These are phyloP conservation scores for Acanthoscelides obtectus DNA, from an alignment of 2,888 invertebrate genomes.

Conservation along the genomic window DNA sequence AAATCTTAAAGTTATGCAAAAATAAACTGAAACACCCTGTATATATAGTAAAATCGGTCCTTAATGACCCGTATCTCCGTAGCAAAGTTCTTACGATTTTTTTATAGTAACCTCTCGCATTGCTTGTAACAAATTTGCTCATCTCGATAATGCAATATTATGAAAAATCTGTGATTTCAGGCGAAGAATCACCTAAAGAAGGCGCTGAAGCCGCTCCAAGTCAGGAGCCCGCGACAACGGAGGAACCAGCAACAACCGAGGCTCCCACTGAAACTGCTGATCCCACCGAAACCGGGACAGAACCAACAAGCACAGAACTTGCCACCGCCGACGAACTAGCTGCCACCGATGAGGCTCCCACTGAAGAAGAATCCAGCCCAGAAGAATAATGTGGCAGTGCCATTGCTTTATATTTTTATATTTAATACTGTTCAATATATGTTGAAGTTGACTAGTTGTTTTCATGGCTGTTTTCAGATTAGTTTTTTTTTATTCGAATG, in stretches of 20 bases:
- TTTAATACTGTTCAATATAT: background rate
- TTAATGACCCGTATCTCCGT: too few species aligned
- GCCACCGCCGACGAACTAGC: conserved; percentile 13
- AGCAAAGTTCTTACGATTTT: too few species aligned
- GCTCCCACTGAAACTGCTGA: conserved; percentile 11
- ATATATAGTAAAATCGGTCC: too few species aligned
- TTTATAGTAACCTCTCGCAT: background rate
- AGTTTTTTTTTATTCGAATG: too few species aligned
- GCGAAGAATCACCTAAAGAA: background rate
- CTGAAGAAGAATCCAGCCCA: conserved; percentile 8
- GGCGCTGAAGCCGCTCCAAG: conserved; percentile 1
- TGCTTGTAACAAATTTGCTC: background rate
- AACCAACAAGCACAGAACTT: conserved; percentile 15
- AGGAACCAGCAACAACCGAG: conserved; percentile 8
- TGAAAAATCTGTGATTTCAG: too few species aligned
- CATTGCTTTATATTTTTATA: background rate
- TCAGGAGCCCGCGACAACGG: conserved; percentile 7
- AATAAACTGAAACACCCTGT: too few species aligned
- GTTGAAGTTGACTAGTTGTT: background rate
- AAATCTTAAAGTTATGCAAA: too few species aligned
- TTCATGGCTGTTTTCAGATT: background rate
- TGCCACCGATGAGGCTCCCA: conserved; percentile 13
- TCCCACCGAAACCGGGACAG: conserved; percentile 6
- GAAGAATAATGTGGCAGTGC: background rate
- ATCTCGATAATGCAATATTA: too few species aligned